Evolutionary conservation across 2,797 vertebrate genomes (phyloP).

Genomic region (Sibirionetta formosa): DNA sequence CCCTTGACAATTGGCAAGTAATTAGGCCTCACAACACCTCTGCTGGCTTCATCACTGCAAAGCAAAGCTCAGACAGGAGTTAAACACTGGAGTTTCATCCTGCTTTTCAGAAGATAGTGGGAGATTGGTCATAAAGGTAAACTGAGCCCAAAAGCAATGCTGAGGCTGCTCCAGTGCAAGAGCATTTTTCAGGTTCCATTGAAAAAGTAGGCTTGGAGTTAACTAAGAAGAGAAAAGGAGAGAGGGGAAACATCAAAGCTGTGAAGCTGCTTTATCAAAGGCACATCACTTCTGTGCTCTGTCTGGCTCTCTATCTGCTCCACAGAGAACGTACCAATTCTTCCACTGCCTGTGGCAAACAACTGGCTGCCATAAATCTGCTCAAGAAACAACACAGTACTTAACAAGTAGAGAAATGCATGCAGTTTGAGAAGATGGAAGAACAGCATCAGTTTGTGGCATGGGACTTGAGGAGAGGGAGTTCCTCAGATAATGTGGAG

Average conservation of each 20-base stretch:
- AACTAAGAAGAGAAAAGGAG: neutral
- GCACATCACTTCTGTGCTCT: no score
- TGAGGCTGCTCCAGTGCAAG: neutral
- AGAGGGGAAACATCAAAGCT: neutral
- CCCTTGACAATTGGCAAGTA: neutral
- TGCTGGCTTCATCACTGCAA: neutral
- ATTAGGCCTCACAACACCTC: neutral
- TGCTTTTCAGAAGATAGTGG: neutral
- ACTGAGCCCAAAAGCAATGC: neutral
- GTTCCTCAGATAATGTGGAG: neutral
- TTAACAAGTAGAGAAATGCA: neutral
- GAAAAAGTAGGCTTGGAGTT: neutral
- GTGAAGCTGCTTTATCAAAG: neutral
- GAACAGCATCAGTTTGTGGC: neutral
- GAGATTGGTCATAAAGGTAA: neutral
- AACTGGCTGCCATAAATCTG: neutral
- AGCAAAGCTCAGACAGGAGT: neutral
- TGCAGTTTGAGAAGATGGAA: neutral
- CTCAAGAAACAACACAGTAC: neutral
- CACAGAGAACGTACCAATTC: neutral
- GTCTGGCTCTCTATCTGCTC: neutral
- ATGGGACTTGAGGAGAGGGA: neutral
- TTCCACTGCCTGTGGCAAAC: neutral
- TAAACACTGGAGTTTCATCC: neutral
- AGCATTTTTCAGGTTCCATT: neutral